A percentile compares a stretch with the other conserved stretches of the same genome.
Conservation (phyloP, 2,888 invertebrate species). For the Tuta absoluta region DNA sequence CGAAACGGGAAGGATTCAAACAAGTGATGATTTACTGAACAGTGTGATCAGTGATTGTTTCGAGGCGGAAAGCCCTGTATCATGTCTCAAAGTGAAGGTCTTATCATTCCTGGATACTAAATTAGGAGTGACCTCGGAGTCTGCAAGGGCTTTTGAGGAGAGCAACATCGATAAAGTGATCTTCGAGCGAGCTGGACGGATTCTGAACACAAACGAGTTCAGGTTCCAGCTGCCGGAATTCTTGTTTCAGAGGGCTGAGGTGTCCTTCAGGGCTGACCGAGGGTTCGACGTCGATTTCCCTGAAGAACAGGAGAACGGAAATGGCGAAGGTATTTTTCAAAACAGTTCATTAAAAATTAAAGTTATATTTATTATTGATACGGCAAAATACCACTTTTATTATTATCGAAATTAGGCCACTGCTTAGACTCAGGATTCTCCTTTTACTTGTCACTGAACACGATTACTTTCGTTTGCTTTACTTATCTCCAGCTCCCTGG, state of each 20-base stretch:
- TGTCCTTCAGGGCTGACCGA: slow-evolving; percentile 84
- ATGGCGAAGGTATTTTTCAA: slow-evolving; percentile 69
- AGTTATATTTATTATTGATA: too few species aligned
- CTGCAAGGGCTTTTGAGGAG: slow-evolving; percentile 82
- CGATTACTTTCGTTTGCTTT: too few species aligned
- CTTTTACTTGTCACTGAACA: too few species aligned
- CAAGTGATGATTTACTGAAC: slow-evolving; percentile 86
- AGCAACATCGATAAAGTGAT: slow-evolving; percentile 87
- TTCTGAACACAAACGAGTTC: slow-evolving; percentile 88
- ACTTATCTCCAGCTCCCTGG: too few species aligned
- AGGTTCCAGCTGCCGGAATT: slow-evolving; percentile 87
- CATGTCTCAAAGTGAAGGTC: slow-evolving; percentile 89
- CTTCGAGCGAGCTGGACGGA: slow-evolving; percentile 85
- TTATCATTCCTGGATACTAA: slow-evolving; percentile 88
- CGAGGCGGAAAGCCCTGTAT: slow-evolving; percentile 83
- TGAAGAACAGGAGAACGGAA: slow-evolving; percentile 71
- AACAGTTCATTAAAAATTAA: background rate
- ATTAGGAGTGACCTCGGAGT: slow-evolving; percentile 82
- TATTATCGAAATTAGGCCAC: too few species aligned
- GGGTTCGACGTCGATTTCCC: slow-evolving; percentile 84
- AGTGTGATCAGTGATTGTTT: slow-evolving; percentile 88
- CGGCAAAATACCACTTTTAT: background rate
- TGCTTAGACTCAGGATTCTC: too few species aligned
- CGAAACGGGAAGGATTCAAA: slow-evolving; percentile 79
- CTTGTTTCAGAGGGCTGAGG: slow-evolving; percentile 84